Conservation (phyloP, 1,140 invertebrate species). For the Drosophila nasuta region DNA sequence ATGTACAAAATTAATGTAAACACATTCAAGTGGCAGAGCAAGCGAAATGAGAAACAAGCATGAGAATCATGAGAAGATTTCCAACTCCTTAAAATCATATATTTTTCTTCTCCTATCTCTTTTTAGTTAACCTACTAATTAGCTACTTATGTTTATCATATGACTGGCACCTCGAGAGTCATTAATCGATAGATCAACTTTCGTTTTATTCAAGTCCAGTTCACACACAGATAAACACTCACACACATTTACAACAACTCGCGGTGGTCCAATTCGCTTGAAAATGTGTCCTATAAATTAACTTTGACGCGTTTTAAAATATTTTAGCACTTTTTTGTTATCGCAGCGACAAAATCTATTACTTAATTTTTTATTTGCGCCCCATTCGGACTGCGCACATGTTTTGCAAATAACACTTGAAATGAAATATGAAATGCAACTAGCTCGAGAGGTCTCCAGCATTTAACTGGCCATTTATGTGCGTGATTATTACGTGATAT, state of each 20-base stretch:
- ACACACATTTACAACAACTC: neutral
- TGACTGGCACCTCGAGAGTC: neutral
- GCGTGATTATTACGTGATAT: conserved; percentile 83
- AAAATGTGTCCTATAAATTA: conserved; percentile 71
- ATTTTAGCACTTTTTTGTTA: conserved; percentile 82
- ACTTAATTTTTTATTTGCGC: conserved; percentile 79
- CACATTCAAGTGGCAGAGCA: conserved; percentile 2
- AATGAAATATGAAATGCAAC: conserved; percentile 82
- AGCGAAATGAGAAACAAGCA: neutral
- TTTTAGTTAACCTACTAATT: neutral
- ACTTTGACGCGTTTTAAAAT: conserved; percentile 77
- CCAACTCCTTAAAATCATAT: neutral
- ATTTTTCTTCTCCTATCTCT: neutral
- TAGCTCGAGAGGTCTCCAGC: conserved; percentile 48
- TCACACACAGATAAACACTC: neutral
- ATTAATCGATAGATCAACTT: conserved; percentile 41
- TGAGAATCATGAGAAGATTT: neutral
- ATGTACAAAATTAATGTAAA: conserved; percentile 20
- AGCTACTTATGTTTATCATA: conserved; percentile 7
- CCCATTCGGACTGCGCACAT: conserved; percentile 46
- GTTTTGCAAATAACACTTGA: conserved; percentile 77
- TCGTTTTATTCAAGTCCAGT: conserved; percentile 35
- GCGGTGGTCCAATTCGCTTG: conserved; percentile 50
- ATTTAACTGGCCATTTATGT: conserved; percentile 82
- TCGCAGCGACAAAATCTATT: conserved; percentile 81